Conservation (phyloP, 2,113 vertebrate genomes). For the Pelvicachromis taeniatus region DNA sequence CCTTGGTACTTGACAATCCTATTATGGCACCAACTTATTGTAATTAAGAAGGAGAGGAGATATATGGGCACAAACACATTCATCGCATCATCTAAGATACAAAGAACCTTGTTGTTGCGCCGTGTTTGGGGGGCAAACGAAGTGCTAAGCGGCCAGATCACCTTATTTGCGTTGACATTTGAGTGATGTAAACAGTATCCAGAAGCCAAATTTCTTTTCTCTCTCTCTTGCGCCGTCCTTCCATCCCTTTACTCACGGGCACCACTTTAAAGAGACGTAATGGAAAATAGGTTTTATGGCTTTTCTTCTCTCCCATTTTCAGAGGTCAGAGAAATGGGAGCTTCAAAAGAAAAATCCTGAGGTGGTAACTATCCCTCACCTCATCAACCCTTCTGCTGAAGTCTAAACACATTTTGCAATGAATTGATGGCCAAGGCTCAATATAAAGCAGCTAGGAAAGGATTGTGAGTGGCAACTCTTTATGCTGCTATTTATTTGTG, state of each 20-base stretch:
- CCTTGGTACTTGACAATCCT: slow-evolving; percentile 76
- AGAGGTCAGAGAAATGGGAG: slow-evolving; percentile 58
- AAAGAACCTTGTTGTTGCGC: slow-evolving; percentile 51
- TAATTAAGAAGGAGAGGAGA: slow-evolving; percentile 76
- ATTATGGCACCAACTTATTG: slow-evolving; percentile 76
- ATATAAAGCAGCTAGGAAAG: slow-evolving; percentile 34
- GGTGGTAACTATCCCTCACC: slow-evolving; percentile 61
- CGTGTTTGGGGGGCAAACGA: slow-evolving; percentile 40
- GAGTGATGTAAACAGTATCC: slow-evolving; percentile 60
- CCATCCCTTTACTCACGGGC: slow-evolving; percentile 40
- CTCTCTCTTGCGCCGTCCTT: not conserved
- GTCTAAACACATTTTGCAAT: slow-evolving; percentile 50
- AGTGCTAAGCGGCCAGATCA: slow-evolving; percentile 39
- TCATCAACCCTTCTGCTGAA: slow-evolving; percentile 58
- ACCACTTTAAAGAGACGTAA: slow-evolving; percentile 56
- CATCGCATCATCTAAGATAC: slow-evolving; percentile 50
- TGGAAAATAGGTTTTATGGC: slow-evolving; percentile 72
- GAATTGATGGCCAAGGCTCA: slow-evolving; percentile 31
- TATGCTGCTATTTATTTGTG: slow-evolving; percentile 54
- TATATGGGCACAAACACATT: slow-evolving; percentile 60
- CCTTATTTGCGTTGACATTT: slow-evolving; percentile 64
- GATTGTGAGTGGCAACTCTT: slow-evolving; percentile 37
- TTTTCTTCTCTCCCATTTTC: slow-evolving; percentile 59
- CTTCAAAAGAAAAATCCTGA: slow-evolving; percentile 60
- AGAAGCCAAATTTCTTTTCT: slow-evolving; percentile 53